Percentiles rank a stretch among this genome's conserved stretches.
Evolutionary conservation across 2,888 invertebrate species (phyloP).

Genomic region (Mayetiola destructor): DNA sequence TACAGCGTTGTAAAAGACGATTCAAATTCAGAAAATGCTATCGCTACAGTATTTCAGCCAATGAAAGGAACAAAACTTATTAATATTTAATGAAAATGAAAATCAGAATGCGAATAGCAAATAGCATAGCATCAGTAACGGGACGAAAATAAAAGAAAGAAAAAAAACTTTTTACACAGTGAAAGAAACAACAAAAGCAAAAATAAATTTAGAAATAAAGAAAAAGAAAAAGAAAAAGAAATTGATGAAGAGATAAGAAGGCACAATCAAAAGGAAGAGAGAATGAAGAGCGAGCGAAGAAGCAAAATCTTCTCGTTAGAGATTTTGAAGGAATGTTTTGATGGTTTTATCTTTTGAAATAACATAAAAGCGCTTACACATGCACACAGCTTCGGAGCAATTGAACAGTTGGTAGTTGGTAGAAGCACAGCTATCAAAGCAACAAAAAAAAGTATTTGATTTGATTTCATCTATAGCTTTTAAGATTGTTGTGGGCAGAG

Average conservation of each 20-base stretch:
- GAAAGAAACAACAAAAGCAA: slow-evolving; percentile 1
- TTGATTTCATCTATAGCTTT: slow-evolving; percentile 1
- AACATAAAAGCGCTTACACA: slow-evolving; percentile 11
- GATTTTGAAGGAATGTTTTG: slow-evolving; percentile 9
- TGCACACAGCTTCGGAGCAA: too few relatives aligned
- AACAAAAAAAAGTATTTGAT: not conserved
- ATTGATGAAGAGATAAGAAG: not conserved
- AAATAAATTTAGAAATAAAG: not conserved
- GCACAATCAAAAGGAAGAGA: not conserved
- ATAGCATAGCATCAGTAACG: not conserved
- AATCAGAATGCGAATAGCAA: too few relatives aligned
- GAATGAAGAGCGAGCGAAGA: not conserved
- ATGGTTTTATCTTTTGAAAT: slow-evolving; percentile 12
- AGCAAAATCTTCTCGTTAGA: slow-evolving; percentile 7
- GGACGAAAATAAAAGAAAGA: not conserved
- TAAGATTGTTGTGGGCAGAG: too few relatives aligned
- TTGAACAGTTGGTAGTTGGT: not conserved
- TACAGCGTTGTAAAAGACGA: not conserved
- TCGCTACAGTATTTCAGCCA: too few relatives aligned
- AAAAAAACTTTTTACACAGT: not conserved
- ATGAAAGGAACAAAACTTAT: slow-evolving; percentile 11
- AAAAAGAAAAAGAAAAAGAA: not conserved
- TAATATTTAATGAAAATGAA: slow-evolving; percentile 7
- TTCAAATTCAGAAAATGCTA: too few relatives aligned
- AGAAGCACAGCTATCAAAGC: too few relatives aligned